phyloP scores from a whole-genome alignment of 2,797 vertebrate genomes.

The Lemur catta region DNA sequence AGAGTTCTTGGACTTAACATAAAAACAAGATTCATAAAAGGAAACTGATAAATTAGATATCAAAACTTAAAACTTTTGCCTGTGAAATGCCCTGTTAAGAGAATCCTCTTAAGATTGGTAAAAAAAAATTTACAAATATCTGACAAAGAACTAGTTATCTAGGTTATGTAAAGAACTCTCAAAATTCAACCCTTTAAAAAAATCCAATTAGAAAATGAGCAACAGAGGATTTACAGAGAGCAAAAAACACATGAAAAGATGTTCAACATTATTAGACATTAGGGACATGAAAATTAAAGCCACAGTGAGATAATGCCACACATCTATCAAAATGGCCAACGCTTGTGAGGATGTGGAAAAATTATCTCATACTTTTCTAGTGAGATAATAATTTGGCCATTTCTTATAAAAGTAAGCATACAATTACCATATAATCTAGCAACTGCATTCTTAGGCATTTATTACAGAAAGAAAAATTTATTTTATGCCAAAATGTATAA shows the following conservation, averaged over 20 bases:
- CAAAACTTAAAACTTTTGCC: conserved; percentile 5
- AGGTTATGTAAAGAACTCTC: neutral
- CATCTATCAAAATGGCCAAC: neutral
- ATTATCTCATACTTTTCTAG: neutral
- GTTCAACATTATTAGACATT: neutral
- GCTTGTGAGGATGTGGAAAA: neutral
- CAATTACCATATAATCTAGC: neutral
- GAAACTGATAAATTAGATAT: neutral
- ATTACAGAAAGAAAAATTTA: neutral
- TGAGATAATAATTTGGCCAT: neutral
- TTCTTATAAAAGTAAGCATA: conserved; percentile 29
- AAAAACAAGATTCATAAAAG: neutral
- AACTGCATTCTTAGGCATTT: neutral
- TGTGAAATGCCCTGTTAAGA: neutral
- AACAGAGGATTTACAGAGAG: neutral
- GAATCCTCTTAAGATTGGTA: neutral
- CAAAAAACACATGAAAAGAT: neutral
- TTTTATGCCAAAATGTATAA: neutral
- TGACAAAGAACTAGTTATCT: neutral
- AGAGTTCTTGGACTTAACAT: neutral
- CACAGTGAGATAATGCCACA: neutral
- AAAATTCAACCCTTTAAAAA: conserved; percentile 1
- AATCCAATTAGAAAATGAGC: conserved; percentile 1
- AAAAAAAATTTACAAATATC: neutral
- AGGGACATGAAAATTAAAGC: conserved; percentile 13